Conservation (phyloP, 2,888 invertebrate species). For the Spisula solida region DNA sequence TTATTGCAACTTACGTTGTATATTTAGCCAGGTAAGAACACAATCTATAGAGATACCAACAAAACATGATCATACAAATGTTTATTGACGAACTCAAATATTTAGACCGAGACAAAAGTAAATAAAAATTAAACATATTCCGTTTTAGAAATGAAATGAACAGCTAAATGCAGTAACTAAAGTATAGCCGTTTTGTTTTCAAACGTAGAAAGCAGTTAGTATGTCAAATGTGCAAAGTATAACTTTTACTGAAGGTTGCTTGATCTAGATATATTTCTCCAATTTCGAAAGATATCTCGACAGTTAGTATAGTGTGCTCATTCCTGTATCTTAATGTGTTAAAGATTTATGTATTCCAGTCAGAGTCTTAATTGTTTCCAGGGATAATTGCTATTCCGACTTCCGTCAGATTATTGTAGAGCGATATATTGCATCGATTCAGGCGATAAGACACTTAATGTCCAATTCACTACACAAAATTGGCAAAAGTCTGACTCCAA, state of each 20-base stretch:
- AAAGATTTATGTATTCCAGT: background rate
- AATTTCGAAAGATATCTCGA: background rate
- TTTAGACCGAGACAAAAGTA: too few relatives aligned
- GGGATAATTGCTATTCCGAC: background rate
- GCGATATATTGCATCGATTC: slow-evolving; percentile 1
- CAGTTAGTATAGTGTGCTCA: background rate
- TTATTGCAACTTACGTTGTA: too few relatives aligned
- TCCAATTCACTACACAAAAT: background rate
- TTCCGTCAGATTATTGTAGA: background rate
- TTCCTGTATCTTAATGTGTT: slow-evolving; percentile 5
- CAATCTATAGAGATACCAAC: too few relatives aligned
- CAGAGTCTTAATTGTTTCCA: slow-evolving; percentile 8
- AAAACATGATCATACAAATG: too few relatives aligned
- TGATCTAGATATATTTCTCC: background rate
- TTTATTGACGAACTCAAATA: too few relatives aligned
- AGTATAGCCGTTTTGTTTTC: too few relatives aligned
- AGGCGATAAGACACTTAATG: background rate
- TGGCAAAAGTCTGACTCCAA: background rate
- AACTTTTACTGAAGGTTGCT: background rate
- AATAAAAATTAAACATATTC: too few relatives aligned
- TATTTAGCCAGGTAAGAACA: too few relatives aligned
- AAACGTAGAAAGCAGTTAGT: background rate
- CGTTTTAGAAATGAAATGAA: too few relatives aligned
- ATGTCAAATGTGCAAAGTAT: background rate
- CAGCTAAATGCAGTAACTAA: too few relatives aligned